Base-by-base conservation (phyloP, 1,140 invertebrate genomes). In the Nephila pilipes region DNA sequence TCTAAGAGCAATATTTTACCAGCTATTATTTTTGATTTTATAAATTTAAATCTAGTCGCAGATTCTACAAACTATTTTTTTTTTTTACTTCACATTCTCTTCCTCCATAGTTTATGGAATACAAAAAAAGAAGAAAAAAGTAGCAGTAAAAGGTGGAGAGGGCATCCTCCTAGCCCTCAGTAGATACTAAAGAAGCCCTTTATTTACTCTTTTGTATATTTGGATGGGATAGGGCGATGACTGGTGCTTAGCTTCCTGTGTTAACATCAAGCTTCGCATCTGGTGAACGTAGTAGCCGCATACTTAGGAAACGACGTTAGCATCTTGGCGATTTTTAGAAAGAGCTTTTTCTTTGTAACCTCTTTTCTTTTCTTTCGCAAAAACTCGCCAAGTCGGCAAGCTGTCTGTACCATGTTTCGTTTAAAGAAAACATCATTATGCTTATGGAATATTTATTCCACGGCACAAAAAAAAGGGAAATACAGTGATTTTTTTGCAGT, bases 171-270 rank as follows among this genome's bases (percentile, higher is more conserved):
- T 85, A 29, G 12, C 60, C 83, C 29, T 60, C 57, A 57, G 55
- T 54, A 75, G 69, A 75, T 75, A 75, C 69, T 75, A 75, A 75
- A 75, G 69, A 29, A 63, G 58, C 46, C 57, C 69, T 83, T 90
- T 90, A 90, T 90, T 90, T 90, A 90, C 89, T 75, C 79, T 80
- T 65, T 57, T 81, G 79, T 90, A 90, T 90, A 90, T 90, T 90
- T 81, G 79, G 79, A 90, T 16, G 54, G 85, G 85, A 88, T 79
- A 79, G 57, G 89, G 55, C 89, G 89, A 90, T 90, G 89, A 90
- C 89, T 81, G 57, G 25, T 38, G 20, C 57, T 38, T 55, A 25
- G 69, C 55, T 90, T 90, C 89, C 89, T 80, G 89, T 90, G 89
- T 80, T 90, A 90, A 90, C 89, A 83, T 55, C 54, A 65, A 89